Conservation (phyloP, 2,113 vertebrate species). For the Saguinus midas region DNA sequence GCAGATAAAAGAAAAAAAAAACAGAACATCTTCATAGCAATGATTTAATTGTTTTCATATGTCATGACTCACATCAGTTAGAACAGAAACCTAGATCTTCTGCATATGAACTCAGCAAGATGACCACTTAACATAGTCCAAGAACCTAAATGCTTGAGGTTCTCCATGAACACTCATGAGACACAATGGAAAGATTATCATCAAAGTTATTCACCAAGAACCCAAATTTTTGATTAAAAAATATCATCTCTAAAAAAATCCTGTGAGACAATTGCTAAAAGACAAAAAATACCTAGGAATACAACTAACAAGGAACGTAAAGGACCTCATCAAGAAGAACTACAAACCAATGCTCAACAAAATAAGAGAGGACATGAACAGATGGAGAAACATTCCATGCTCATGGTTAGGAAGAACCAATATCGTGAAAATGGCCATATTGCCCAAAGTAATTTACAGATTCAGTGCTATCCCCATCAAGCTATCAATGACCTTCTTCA, state of each 20-base stretch:
- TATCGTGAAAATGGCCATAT: too few species aligned
- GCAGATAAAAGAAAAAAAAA: neutral
- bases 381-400: too few species aligned
- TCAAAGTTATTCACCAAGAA: neutral
- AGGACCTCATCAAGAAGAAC: too few species aligned
- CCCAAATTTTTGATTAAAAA: neutral
- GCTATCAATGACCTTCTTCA: too few species aligned
- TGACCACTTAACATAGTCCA: neutral
- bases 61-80: neutral
- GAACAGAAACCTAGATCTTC: slow-evolving; percentile 30
- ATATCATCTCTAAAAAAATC: neutral
- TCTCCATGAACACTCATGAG: neutral
- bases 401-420: too few species aligned
- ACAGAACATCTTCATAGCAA: neutral
- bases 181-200: neutral
- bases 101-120: neutral
- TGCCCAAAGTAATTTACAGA: too few species aligned
- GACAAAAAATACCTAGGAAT: too few species aligned
- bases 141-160: neutral
- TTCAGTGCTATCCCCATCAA: too few species aligned
- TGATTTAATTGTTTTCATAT: neutral
- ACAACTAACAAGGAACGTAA: too few species aligned
- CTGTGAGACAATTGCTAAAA: neutral
- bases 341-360: too few species aligned
- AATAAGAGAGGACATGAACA: neutral